Conservation (phyloP, 2,113 vertebrate genomes). For the Galeopterus variegatus region DNA sequence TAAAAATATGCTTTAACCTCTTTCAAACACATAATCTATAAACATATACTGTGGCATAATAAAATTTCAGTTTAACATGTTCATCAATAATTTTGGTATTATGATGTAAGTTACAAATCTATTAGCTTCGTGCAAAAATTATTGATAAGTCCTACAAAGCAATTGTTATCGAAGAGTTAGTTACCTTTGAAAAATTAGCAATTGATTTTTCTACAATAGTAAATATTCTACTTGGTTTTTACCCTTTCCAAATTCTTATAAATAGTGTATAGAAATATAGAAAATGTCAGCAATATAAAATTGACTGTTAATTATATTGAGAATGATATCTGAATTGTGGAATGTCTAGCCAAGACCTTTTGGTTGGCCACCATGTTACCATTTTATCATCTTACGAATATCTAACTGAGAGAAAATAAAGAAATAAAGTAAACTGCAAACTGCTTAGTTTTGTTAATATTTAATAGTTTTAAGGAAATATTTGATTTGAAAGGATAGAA, state of each 20-base stretch:
- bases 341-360: not conserved
- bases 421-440: not conserved
- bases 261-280: not conserved
- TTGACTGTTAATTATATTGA: not conserved
- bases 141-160: not conserved
- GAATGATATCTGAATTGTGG: not conserved
- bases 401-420: not conserved
- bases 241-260: not conserved
- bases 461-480: slow-evolving; percentile 18
- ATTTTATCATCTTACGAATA: slow-evolving; percentile 1
- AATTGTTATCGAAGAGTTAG: not conserved
- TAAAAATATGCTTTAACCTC: not conserved
- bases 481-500: slow-evolving; percentile 13
- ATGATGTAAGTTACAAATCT: not conserved
- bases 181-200: not conserved
- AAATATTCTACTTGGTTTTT: not conserved
- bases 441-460: not conserved
- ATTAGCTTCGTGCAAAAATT: not conserved
- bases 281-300: not conserved
- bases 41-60: not conserved
- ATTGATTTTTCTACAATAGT: not conserved
- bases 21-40: not conserved
- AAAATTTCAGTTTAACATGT: slow-evolving; percentile 12
- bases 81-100: not conserved
- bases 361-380: not conserved